Evolutionary conservation across 2,113 vertebrate species (phyloP).

Genomic region (Peucedramus taeniatus): DNA sequence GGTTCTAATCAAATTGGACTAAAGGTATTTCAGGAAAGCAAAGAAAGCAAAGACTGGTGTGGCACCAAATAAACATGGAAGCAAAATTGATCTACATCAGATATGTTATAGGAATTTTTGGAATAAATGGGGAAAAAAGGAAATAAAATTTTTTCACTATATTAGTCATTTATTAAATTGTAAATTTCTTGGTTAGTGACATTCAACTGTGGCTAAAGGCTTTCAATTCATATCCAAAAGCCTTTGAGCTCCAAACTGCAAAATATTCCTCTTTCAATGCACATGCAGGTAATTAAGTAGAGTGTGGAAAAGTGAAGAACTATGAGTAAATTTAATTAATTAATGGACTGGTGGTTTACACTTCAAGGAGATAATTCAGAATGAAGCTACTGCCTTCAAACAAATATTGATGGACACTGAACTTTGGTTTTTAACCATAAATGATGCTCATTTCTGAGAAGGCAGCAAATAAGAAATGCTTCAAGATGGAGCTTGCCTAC

Average conservation of each 20-base stretch:
- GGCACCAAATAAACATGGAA: background rate
- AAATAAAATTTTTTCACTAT: background rate
- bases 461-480: background rate
- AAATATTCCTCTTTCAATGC: background rate
- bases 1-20: background rate
- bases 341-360: background rate
- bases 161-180: background rate
- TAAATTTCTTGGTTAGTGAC: background rate
- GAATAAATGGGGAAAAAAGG: rapidly evolving
- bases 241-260: background rate
- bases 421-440: background rate
- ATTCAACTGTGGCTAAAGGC: background rate
- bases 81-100: background rate
- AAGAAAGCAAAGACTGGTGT: background rate
- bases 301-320: background rate
- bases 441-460: background rate
- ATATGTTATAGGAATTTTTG: background rate
- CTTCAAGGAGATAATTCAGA: background rate
- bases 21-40: background rate
- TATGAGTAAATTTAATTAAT: background rate
- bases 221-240: background rate
- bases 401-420: background rate
- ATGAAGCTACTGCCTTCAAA: background rate
- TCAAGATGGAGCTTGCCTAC: background rate
- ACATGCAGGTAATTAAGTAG: background rate